Evolutionary conservation across 1,140 invertebrate species (phyloP).

Genomic region (Procambarus virginalis): DNA sequence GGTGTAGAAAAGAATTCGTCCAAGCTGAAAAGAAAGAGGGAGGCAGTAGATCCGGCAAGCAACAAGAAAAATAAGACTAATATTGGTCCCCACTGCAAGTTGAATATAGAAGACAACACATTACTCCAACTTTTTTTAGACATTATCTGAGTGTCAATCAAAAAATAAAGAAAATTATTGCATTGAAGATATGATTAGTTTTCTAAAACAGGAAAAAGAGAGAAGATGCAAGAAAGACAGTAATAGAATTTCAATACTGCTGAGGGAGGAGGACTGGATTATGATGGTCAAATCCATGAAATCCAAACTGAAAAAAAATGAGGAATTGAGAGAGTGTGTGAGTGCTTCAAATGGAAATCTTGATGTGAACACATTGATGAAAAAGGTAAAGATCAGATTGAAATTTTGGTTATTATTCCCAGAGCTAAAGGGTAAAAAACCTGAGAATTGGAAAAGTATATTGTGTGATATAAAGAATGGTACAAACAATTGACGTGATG

Average conservation of each 20-base stretch:
- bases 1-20: not conserved
- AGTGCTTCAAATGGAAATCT: not conserved
- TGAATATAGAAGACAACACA: not conserved
- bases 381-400: conserved; percentile 19
- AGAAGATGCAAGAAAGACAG: not conserved
- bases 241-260: not conserved
- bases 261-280: conserved; percentile 13
- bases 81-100: not conserved
- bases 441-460: not conserved
- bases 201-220: not conserved
- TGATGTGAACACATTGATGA: not conserved
- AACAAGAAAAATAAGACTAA: not conserved
- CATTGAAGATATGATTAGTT: not conserved
- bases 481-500: not conserved
- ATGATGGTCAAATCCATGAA: not conserved
- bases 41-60: not conserved
- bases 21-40: not conserved
- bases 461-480: not conserved
- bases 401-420: conserved; percentile 29
- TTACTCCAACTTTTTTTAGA: not conserved
- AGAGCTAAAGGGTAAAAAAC: conserved; percentile 30
- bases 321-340: not conserved
- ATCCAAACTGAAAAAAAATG: not conserved
- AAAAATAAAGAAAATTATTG: not conserved
- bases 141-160: conserved; percentile 16